A percentile compares a stretch with the other conserved stretches of the same genome.
These are phyloP conservation scores for Elachura formosa DNA, from an alignment of 2,113 vertebrate species.

Conservation along the genomic window DNA sequence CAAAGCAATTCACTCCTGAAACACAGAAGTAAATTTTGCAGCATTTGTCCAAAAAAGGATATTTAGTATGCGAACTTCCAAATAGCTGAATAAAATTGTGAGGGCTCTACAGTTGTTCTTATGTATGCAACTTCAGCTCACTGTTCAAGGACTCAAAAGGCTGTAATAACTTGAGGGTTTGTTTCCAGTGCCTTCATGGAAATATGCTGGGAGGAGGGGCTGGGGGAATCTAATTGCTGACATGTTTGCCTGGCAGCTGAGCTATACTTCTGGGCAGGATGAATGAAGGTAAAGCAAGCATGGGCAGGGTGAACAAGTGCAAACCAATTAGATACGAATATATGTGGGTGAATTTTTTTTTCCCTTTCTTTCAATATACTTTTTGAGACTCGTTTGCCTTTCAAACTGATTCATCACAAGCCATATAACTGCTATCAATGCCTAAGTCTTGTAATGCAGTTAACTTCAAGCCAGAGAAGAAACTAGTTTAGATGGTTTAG, in stretches of 20 bases:
- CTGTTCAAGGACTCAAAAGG: not conserved
- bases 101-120: not conserved
- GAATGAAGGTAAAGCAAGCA: conserved; percentile 20
- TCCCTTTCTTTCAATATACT: not conserved
- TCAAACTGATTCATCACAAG: not conserved
- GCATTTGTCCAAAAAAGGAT: not conserved
- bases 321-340: not conserved
- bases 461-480: not conserved
- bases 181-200: not conserved
- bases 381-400: not conserved
- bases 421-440: not conserved
- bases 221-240: not conserved
- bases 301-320: not conserved
- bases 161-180: not conserved
- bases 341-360: not conserved
- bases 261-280: not conserved
- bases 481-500: not conserved
- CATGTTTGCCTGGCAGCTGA: not conserved
- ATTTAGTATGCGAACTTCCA: not conserved
- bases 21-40: not conserved
- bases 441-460: not conserved
- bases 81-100: not conserved
- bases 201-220: not conserved
- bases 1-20: conserved; percentile 11
- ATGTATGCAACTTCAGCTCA: not conserved